A percentile compares a stretch with the other conserved stretches of the same genome.
Evolutionary conservation across 2,888 invertebrate species (phyloP).

Genomic region (Coenonympha arcania): DNA sequence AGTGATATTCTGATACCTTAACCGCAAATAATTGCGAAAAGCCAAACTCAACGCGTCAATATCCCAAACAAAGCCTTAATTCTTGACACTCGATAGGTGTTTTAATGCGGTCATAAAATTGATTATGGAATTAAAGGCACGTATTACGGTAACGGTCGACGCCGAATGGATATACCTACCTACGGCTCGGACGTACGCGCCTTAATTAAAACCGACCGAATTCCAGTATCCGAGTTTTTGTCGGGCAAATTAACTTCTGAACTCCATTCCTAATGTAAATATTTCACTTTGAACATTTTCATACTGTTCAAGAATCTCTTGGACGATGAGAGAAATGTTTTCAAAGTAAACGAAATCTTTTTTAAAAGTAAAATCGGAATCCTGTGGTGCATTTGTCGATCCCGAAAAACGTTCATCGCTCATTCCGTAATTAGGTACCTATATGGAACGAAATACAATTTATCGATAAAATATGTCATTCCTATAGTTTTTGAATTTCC

Average conservation of each 20-base stretch:
- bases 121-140: constrained; percentile 15
- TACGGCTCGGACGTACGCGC: constrained; percentile 8
- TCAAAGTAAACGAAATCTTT: too few species aligned
- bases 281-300: constrained; percentile 4
- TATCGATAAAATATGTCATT: too few species aligned
- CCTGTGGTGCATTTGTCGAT: too few species aligned
- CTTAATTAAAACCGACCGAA: constrained; percentile 17
- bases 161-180: too few species aligned
- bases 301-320: too few species aligned
- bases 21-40: too few species aligned
- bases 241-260: constrained; percentile 11
- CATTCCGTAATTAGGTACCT: too few species aligned
- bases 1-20: too few species aligned
- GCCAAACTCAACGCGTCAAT: background rate
- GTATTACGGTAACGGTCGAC: constrained; percentile 8
- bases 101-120: constrained; percentile 28
- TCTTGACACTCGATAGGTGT: constrained; percentile 18
- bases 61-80: constrained; percentile 10
- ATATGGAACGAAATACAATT: too few species aligned
- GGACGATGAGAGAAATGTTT: constrained; percentile 5
- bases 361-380: too few species aligned
- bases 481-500: too few species aligned
- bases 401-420: too few species aligned
- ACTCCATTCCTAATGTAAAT: constrained; percentile 7
- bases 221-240: constrained; percentile 11